Percentiles rank a stretch among this genome's conserved stretches.
phyloP scores from a whole-genome alignment of 1,140 invertebrate species.

The Oppia nitens region DNA sequence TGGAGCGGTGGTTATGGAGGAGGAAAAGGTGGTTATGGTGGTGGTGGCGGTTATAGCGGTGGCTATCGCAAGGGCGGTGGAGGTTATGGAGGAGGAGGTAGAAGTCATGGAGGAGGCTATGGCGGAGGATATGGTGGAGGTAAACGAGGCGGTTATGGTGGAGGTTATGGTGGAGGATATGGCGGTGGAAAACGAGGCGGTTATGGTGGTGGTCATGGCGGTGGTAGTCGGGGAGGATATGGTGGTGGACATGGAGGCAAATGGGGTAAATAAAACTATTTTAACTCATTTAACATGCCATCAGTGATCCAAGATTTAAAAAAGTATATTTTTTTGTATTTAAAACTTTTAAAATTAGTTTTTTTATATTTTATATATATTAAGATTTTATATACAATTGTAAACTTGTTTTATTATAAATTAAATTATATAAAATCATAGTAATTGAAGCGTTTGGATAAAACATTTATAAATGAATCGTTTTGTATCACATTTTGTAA shows the following conservation, averaged over 20 bases:
- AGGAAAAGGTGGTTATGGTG: background rate
- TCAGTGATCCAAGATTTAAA: background rate
- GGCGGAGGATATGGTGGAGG: background rate
- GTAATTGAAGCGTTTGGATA: too few species aligned
- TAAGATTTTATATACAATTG: background rate
- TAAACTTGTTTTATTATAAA: background rate
- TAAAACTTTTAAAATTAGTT: background rate
- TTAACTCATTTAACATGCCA: background rate
- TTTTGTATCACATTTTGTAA: too few species aligned
- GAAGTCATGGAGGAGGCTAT: background rate
- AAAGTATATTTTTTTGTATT: background rate
- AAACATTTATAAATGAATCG: too few species aligned
- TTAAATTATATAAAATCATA: background rate
- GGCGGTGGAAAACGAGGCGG: background rate
- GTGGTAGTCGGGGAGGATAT: background rate
- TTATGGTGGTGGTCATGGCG: background rate
- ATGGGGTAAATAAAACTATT: background rate
- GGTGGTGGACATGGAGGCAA: background rate
- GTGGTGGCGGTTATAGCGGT: background rate
- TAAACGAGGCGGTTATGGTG: background rate
- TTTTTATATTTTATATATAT: too few species aligned
- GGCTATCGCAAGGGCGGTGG: too few species aligned
- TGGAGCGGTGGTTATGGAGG: background rate
- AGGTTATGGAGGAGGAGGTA: too few species aligned
- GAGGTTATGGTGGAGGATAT: background rate